Base-by-base conservation (phyloP, 2,888 invertebrate genomes). In the Willowsia nigromaculata region DNA sequence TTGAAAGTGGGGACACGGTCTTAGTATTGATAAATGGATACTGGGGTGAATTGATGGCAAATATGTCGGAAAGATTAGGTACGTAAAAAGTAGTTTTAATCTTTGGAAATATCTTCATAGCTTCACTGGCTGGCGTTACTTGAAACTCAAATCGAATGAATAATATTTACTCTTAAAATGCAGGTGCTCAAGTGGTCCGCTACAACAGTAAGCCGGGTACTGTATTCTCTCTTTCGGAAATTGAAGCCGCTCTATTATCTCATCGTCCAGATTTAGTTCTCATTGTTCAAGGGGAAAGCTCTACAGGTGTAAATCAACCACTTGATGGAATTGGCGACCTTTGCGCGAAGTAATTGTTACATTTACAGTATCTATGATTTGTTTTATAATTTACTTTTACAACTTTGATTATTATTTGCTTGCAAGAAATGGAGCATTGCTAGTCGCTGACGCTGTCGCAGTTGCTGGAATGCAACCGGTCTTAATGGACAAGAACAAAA, bases 221-320 rank as follows among this genome's bases (percentile, higher is more conserved):
- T 15, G 95, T 95, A 2, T 95, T 97, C 91, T 95, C 94, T 13
- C 93, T 96, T 33, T 94, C 95, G 6, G 95, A 96, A 92, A 94
- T 97, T 33, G 96, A 96, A 93, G 93, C 94, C 59, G 96, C 95
- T 15, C 93, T 98, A 78, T 94, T 94, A 90, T 94, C 94, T 82
- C 94, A 96, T 91, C 95, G 94, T 82, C 98, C 98, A 0, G 94
- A 95, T 3, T 95, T 97, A 0, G 94, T 98, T 78, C 98, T 98
- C 93, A 94, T 98, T 27, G 96, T 96, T 0, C 97, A 98, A 92
- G 98, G 97, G 0, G 98, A 98, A 93, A 97, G 97, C 0, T 97
- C 97, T 0, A 97, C 97, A 0, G 97, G 98, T 0, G 96, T 97
- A 15, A 94, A 96, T 81, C 98, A 98, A 93, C 96, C 96, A 1